phyloP scores from a whole-genome alignment of 2,113 vertebrate species.

The Paraplagusia blochii region DNA sequence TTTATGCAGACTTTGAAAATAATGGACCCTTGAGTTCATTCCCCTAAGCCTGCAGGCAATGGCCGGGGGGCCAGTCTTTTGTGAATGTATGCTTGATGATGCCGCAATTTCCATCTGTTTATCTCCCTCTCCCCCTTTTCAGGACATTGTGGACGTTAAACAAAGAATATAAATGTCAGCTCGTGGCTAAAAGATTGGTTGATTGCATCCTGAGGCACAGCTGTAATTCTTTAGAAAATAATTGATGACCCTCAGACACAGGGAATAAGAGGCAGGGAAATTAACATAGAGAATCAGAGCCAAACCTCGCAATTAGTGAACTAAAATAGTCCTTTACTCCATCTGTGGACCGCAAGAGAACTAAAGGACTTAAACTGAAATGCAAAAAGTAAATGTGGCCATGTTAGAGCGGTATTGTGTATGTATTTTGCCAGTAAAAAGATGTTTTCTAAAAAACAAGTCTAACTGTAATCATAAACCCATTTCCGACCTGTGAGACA shows the following conservation, averaged over 20 bases:
- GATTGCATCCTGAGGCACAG: slow-evolving; percentile 44
- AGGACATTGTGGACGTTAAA: slow-evolving; percentile 36
- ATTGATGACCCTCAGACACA: slow-evolving; percentile 38
- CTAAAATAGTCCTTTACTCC: too few species aligned
- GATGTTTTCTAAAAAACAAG: too few species aligned
- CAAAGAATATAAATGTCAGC: slow-evolving; percentile 52
- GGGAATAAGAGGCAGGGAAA: slow-evolving; percentile 36
- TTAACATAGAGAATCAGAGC: slow-evolving; percentile 34
- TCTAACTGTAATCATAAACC: too few species aligned
- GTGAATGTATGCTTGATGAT: slow-evolving; percentile 40
- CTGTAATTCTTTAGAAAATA: slow-evolving; percentile 42
- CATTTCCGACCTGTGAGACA: too few species aligned
- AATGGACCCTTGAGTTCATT: slow-evolving; percentile 46
- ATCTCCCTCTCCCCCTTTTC: slow-evolving; percentile 21
- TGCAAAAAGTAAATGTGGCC: too few species aligned
- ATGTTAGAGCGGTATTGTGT: too few species aligned
- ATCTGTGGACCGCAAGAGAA: too few species aligned
- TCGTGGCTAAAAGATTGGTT: slow-evolving; percentile 48
- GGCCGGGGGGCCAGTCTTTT: slow-evolving; percentile 26
- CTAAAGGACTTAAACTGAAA: too few species aligned
- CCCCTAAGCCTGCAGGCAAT: slow-evolving; percentile 16
- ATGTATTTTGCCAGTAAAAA: too few species aligned
- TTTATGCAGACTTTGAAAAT: slow-evolving; percentile 34
- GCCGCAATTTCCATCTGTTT: slow-evolving; percentile 49
- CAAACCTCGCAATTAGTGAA: slow-evolving; percentile 16